Percentiles rank a stretch among this genome's conserved stretches.
phyloP scores from a whole-genome alignment of 2,797 vertebrate genomes.

The Oreonectes daqikongensis region DNA sequence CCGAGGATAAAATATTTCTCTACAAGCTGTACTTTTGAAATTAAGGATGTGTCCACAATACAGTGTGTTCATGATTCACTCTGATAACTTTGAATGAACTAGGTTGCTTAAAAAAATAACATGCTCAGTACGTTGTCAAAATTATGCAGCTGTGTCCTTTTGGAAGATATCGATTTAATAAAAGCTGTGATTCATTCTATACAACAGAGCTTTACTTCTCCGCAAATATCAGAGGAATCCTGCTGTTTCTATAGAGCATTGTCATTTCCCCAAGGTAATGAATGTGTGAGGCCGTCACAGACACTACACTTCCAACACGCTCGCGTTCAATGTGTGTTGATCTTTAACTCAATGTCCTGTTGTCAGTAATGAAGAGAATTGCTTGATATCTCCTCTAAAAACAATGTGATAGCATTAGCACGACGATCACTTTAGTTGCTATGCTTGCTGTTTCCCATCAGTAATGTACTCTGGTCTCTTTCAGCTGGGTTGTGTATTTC shows the following conservation, averaged over 20 bases:
- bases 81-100: constrained; percentile 19
- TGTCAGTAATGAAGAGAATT: constrained; percentile 31
- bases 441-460: constrained; percentile 29
- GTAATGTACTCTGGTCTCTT: constrained; percentile 26
- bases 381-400: constrained; percentile 47
- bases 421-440: constrained; percentile 55
- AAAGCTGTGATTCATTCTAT: constrained; percentile 36
- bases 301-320: background rate
- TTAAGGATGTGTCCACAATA: constrained; percentile 3
- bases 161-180: constrained; percentile 40
- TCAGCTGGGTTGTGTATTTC: constrained; percentile 7
- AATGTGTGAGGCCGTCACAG: background rate
- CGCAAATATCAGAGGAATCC: constrained; percentile 32
- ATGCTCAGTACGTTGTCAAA: constrained; percentile 17
- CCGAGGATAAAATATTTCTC: background rate
- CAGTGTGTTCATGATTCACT: constrained; percentile 17
- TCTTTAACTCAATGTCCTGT: constrained; percentile 12
- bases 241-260: constrained; percentile 35
- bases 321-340: background rate
- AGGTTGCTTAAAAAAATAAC: background rate
- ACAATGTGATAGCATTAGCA: constrained; percentile 64
- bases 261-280: constrained; percentile 12
- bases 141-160: constrained; percentile 41
- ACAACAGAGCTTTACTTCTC: constrained; percentile 16
- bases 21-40: background rate